Evolutionary conservation across 2,113 vertebrate species (phyloP), one percentile per base, ranked within the genome.

Genomic region (Lagopus muta): DNA sequence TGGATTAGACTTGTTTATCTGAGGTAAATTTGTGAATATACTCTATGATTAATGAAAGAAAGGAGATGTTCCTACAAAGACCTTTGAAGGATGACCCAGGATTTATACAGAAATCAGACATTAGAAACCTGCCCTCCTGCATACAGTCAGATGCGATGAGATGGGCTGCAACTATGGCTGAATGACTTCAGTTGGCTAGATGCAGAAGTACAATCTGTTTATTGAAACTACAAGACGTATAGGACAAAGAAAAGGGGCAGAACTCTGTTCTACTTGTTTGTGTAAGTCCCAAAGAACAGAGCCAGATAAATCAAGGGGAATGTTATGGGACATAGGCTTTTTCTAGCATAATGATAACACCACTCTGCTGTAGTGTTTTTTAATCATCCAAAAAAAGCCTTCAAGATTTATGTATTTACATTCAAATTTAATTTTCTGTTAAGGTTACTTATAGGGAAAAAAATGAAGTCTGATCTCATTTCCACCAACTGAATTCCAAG

Each of bases 401-500:
- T 90, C 61, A 82, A 65, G 32, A 54, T 90, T 77, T 58, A 25
- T 70, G 11, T 72, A 84, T 82, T 75, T 69, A 57, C n/a, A 45
- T 80, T 74, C 16, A 66, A 80, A 88, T 83, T 60, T 74, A 90
- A 54, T 14, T 20, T 78, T 7, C 52, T 69, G 34, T 61, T 32
- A 43, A 84, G 47, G 55, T 87, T 54, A 64, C 8, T 57, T 65
- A n/a, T 7, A 48, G 52, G 1, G 62, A 70, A 75, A 90, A 82
- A 82, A 55, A 70, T 13, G 14, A 87, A 83, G 25, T 10, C 22
- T 55, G 38, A 69, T 81, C 45, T 90, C 25, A 73, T 78, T 93
- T 93, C 60, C 50, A 96, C 36, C 73, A 86, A 62, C n/a, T 89
- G 67, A 91, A 75, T 75, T 82, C 48, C 52, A 70, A 65, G 50